A percentile compares a stretch with the other conserved stretches of the same genome.
phyloP scores from a whole-genome alignment of 2,797 vertebrate species.

The Cirrhinus mrigala region DNA sequence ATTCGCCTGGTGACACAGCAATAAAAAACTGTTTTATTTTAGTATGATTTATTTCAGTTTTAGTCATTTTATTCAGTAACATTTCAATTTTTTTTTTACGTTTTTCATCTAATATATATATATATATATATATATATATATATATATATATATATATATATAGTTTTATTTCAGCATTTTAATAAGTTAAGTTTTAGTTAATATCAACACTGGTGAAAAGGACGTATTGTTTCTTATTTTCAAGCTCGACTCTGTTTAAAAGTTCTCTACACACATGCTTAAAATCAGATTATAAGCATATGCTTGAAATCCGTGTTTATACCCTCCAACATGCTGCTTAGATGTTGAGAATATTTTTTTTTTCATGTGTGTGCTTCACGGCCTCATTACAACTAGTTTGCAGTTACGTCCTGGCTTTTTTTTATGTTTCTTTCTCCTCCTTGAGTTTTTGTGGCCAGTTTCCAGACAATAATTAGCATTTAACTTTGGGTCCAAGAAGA shows the following conservation, averaged over 20 bases:
- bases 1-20: background rate
- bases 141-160: no score
- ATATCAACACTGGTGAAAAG: background rate
- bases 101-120: no score
- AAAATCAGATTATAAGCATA: slow-evolving; percentile 11
- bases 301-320: slow-evolving; percentile 32
- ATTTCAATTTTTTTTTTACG: no score
- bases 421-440: slow-evolving; percentile 12
- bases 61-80: no score
- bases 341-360: slow-evolving; percentile 7
- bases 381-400: slow-evolving; percentile 15
- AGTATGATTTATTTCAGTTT: no score
- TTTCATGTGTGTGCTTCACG: background rate
- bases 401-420: background rate
- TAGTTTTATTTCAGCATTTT: background rate
- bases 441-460: slow-evolving; percentile 15
- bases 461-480: slow-evolving; percentile 65
- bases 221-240: background rate
- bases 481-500: slow-evolving; percentile 75
- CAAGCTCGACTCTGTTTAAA: background rate
- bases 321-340: background rate
- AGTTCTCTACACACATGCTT: background rate
- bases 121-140: no score
- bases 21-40: no score
- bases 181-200: background rate